These are phyloP conservation scores for Belgica antarctica DNA, from an alignment of 2,888 invertebrate species.

Conservation along the genomic window DNA sequence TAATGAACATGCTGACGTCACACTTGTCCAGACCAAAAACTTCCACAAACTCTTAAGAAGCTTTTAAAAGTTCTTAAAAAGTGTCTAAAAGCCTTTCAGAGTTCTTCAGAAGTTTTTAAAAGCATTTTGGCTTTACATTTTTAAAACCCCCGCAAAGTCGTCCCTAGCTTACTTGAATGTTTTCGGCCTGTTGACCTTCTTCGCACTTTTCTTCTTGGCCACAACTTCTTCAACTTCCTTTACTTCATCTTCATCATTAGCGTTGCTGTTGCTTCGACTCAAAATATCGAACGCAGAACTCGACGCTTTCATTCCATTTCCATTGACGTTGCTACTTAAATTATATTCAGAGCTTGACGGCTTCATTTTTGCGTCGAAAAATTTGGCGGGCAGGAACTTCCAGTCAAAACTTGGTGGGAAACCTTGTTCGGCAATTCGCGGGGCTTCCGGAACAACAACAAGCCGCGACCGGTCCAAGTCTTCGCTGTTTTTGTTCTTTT, in stretches of 20 bases:
- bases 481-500: slow-evolving; percentile 61
- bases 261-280: slow-evolving; percentile 54
- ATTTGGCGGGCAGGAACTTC: slow-evolving; percentile 59
- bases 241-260: slow-evolving; percentile 52
- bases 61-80: too few relatives aligned
- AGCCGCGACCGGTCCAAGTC: slow-evolving; percentile 75
- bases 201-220: background rate
- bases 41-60: background rate
- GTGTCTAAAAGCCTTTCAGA: too few relatives aligned
- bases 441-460: slow-evolving; percentile 74
- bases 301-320: slow-evolving; percentile 55
- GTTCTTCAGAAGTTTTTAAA: too few relatives aligned
- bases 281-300: slow-evolving; percentile 57
- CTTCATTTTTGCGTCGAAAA: slow-evolving; percentile 10
- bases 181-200: slow-evolving; percentile 17
- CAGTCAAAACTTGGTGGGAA: slow-evolving; percentile 72
- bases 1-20: too few relatives aligned
- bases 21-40: background rate
- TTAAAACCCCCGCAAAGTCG: too few relatives aligned
- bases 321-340: slow-evolving; percentile 43
- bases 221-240: slow-evolving; percentile 53
- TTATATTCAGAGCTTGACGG: slow-evolving; percentile 24
- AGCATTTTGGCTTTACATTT: too few relatives aligned
- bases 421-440: slow-evolving; percentile 69
- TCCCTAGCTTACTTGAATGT: slow-evolving; percentile 18